phyloP scores from a whole-genome alignment of 2,113 vertebrate genomes.

The Psephotus haematonotus region DNA sequence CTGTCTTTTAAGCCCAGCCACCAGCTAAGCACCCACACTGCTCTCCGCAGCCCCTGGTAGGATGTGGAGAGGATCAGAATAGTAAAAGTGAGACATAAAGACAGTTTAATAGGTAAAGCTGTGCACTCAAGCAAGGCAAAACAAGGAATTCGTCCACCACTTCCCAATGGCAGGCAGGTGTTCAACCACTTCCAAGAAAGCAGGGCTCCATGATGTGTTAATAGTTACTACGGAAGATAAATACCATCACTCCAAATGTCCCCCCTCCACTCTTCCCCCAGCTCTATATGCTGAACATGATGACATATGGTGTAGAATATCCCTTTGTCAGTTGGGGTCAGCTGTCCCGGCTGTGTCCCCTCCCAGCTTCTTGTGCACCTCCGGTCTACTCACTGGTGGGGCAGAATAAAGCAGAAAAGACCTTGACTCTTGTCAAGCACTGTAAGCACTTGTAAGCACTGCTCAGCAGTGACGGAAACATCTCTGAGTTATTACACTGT shows the following conservation, averaged over 20 bases:
- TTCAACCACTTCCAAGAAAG: neutral
- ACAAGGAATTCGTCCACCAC: neutral
- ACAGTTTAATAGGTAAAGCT: neutral
- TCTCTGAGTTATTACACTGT: neutral
- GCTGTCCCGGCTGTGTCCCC: neutral
- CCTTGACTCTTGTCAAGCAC: neutral
- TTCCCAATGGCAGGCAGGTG: neutral
- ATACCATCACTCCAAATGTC: accelerated
- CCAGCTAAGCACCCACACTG: neutral
- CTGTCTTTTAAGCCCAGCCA: neutral
- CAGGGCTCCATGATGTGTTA: neutral
- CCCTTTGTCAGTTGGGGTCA: neutral
- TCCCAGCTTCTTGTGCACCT: neutral
- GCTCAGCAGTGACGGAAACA: neutral
- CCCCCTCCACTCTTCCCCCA: neutral
- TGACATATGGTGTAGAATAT: neutral
- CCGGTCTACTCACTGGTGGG: neutral
- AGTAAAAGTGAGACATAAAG: neutral
- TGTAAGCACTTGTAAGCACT: neutral
- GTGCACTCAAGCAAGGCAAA: neutral
- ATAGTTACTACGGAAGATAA: neutral
- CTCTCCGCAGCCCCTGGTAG: neutral
- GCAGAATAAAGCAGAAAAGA: neutral
- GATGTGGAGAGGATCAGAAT: neutral
- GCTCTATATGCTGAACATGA: neutral